phyloP scores from a whole-genome alignment of 2,113 vertebrate genomes.

The Tragulus kanchil region DNA sequence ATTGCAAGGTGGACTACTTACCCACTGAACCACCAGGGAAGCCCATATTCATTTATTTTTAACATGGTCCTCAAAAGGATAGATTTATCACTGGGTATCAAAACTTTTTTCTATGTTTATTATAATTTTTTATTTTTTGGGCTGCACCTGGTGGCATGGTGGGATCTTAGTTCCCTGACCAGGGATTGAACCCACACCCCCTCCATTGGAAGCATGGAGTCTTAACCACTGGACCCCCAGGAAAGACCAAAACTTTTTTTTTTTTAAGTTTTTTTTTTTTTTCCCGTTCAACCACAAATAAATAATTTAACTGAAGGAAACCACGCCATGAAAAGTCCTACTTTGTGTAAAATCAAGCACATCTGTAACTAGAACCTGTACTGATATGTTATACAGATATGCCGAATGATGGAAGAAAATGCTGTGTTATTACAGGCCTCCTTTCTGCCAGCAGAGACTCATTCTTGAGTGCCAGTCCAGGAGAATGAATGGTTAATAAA shows the following conservation, averaged over 20 bases:
- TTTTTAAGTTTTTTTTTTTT: background rate
- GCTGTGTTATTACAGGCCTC: background rate
- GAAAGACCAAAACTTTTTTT: background rate
- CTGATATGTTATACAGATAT: background rate
- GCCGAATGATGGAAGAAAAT: background rate
- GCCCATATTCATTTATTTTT: background rate
- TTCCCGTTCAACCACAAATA: background rate
- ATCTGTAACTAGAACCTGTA: background rate
- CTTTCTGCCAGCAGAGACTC: slow-evolving; percentile 62
- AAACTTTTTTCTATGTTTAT: background rate
- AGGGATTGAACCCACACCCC: background rate
- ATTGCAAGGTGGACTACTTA: no score
- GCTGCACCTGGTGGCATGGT: background rate
- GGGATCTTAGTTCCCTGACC: background rate
- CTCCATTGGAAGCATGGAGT: background rate
- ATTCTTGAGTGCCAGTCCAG: slow-evolving; percentile 43
- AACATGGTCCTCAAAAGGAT: background rate
- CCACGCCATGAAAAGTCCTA: background rate
- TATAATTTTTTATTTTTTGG: background rate
- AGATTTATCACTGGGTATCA: background rate
- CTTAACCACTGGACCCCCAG: background rate
- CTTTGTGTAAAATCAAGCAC: slow-evolving; percentile 1
- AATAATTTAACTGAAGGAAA: background rate
- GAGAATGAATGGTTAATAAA: slow-evolving; percentile 60
- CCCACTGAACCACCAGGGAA: no score